Evolutionary conservation across 2,113 vertebrate genomes (phyloP).

Genomic region (Ophthalmolycus amberensis): DNA sequence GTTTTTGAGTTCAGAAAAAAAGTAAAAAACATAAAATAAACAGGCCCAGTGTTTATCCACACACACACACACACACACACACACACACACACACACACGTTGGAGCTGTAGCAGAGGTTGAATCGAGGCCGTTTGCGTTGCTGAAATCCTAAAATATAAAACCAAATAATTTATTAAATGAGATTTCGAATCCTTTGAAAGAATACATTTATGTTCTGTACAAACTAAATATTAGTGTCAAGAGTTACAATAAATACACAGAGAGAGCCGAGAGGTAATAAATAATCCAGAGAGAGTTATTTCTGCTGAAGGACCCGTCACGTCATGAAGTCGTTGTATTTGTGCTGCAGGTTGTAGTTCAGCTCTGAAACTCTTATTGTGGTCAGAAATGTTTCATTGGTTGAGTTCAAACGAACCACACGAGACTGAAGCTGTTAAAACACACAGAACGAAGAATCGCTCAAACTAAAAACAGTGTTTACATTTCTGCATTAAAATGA

Average conservation of each 20-base stretch:
- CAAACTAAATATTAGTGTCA: constrained; percentile 13
- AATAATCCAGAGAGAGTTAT: constrained; percentile 16
- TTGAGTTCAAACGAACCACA: background rate
- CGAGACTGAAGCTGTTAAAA: too few relatives aligned
- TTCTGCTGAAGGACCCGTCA: background rate
- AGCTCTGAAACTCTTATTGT: background rate
- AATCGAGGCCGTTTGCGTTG: constrained; percentile 3
- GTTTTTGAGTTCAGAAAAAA: background rate
- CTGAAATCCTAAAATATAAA: constrained; percentile 35
- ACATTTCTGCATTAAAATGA: too few relatives aligned
- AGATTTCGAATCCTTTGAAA: background rate
- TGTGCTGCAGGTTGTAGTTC: background rate
- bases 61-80: constrained; percentile 14
- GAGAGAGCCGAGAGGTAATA: constrained; percentile 3
- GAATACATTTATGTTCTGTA: background rate
- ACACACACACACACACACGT: background rate
- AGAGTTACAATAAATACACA: constrained; percentile 16
- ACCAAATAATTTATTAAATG: constrained; percentile 21
- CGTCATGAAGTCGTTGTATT: background rate
- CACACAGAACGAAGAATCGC: too few relatives aligned
- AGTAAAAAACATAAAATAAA: background rate
- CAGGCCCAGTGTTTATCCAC: constrained; percentile 14
- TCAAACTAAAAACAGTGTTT: too few relatives aligned
- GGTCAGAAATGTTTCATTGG: background rate
- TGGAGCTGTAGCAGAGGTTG: background rate